These are phyloP conservation scores for Mus spicilegus DNA, from an alignment of 2,113 vertebrate species.

Conservation along the genomic window DNA sequence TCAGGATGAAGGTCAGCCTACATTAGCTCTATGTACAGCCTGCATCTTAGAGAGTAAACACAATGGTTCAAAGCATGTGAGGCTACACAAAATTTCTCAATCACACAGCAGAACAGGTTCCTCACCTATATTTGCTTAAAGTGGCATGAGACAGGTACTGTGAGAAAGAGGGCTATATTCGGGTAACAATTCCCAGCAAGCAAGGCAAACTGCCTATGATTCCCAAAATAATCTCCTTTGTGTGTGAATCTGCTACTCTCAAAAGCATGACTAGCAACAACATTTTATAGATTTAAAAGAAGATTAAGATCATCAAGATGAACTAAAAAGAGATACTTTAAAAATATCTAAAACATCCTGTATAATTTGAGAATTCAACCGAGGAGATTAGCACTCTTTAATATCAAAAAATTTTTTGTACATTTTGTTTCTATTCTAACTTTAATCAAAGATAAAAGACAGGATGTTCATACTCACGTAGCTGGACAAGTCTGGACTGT, in stretches of 20 bases:
- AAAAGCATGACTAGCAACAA: not conserved
- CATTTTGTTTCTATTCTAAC: conserved; percentile 10
- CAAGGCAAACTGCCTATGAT: not conserved
- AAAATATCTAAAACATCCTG: not conserved
- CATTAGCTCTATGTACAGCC: not conserved
- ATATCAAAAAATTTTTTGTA: not conserved
- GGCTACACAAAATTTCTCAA: not conserved
- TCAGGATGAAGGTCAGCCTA: not conserved
- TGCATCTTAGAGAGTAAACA: not conserved
- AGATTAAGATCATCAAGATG: conserved; percentile 15
- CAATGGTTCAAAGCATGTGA: not conserved
- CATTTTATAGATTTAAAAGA: not conserved
- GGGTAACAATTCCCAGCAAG: not conserved
- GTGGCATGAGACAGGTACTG: not conserved
- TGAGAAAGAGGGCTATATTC: too few relatives aligned
- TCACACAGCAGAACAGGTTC: not conserved
- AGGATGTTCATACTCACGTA: conserved; percentile 91
- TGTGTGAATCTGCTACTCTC: not conserved
- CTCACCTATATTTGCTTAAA: not conserved
- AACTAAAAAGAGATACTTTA: not conserved
- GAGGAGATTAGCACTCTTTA: not conserved
- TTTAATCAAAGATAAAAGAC: not conserved
- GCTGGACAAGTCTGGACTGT: conserved; percentile 89
- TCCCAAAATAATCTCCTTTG: not conserved
- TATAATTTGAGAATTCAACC: not conserved